Conservation (phyloP, 2,888 invertebrate species). For the Nymphalis c-album region DNA sequence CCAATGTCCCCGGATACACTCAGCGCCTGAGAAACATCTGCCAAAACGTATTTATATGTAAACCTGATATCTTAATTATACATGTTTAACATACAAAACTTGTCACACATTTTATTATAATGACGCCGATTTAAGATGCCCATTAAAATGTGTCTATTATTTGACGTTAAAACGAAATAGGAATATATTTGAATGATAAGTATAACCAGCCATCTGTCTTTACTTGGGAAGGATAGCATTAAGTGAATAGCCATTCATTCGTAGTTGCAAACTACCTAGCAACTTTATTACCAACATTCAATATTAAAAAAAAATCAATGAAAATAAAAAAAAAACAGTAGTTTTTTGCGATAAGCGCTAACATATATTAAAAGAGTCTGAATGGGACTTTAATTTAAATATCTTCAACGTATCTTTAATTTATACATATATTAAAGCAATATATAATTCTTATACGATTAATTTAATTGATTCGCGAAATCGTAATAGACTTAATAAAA, state of each 20-base stretch:
- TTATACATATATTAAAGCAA: not conserved
- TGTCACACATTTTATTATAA: conserved; percentile 24
- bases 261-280: too few species aligned
- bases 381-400: too few species aligned
- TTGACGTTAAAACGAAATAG: not conserved
- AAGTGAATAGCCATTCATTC: too few species aligned
- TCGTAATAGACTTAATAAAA: not conserved
- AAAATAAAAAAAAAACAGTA: too few species aligned
- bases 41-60: conserved; percentile 33
- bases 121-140: conserved; percentile 9
- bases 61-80: conserved; percentile 39
- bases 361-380: too few species aligned
- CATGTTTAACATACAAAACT: conserved; percentile 16
- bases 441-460: not conserved
- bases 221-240: too few species aligned
- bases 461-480: not conserved
- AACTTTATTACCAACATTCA: too few species aligned
- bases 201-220: too few species aligned
- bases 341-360: too few species aligned
- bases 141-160: not conserved
- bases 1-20: not conserved
- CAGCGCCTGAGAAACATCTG: conserved; percentile 32
- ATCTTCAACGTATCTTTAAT: too few species aligned
- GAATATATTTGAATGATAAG: too few species aligned
- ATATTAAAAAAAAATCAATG: too few species aligned